phyloP scores from a whole-genome alignment of 92 coral and sea anemone genomes.

The Muricea muricata region DNA sequence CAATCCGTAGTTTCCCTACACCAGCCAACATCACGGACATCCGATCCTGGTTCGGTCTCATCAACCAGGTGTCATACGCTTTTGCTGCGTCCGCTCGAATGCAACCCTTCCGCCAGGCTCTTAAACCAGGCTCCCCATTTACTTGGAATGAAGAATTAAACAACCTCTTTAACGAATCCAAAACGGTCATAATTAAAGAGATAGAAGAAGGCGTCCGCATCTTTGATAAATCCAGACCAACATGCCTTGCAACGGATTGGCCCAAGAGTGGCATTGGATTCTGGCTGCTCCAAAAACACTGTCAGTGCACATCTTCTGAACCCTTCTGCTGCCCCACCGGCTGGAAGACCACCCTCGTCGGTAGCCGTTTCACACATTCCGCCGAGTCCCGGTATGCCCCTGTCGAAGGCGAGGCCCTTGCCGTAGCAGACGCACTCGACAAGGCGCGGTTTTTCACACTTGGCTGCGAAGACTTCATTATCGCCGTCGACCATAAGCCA shows the following conservation, averaged over 20 bases:
- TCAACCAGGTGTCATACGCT: conserved; percentile 59
- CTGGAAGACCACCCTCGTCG: conserved; percentile 3
- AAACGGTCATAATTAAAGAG: conserved; percentile 18
- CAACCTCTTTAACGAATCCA: conserved; percentile 29
- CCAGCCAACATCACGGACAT: conserved; percentile 56
- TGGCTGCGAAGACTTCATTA: conserved; percentile 12
- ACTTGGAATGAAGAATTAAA: conserved; percentile 13
- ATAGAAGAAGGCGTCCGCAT: conserved; percentile 41
- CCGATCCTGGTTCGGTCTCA: conserved; percentile 65
- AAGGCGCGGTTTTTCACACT: conserved; percentile 19
- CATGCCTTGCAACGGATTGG: conserved; percentile 28
- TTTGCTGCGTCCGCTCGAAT: conserved; percentile 30
- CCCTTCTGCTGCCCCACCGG: conserved; percentile 34
- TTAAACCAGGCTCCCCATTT: conserved; percentile 31
- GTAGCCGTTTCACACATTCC: conserved; percentile 8
- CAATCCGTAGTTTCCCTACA: conserved; percentile 60
- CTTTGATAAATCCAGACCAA: conserved; percentile 33
- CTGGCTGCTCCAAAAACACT: conserved; percentile 38
- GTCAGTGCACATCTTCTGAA: conserved; percentile 26
- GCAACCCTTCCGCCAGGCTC: conserved; percentile 30
- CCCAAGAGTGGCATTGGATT: conserved; percentile 9
- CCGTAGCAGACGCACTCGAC: conserved; percentile 27
- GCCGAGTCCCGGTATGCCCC: conserved; percentile 25
- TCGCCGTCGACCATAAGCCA: conserved; percentile 33
- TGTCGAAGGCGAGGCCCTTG: conserved; percentile 37